Conservation (phyloP, 2,888 invertebrate genomes). For the Spatulosminthurus flaviceps region DNA sequence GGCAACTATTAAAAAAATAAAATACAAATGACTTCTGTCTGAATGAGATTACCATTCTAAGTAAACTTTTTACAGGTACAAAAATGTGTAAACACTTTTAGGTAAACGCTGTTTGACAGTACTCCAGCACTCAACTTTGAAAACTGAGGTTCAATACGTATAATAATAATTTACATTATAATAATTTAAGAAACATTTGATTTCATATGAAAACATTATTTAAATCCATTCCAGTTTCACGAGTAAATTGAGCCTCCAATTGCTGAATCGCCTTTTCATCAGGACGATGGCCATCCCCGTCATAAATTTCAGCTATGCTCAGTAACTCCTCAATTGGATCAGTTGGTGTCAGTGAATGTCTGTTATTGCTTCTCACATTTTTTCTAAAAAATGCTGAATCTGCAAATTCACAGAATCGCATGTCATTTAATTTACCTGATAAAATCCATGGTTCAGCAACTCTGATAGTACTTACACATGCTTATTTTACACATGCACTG, state of each 20-base stretch:
- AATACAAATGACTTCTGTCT: too few species aligned
- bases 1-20: too few species aligned
- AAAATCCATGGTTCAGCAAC: too few species aligned
- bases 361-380: not conserved
- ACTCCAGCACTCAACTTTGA: not conserved
- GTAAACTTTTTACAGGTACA: too few species aligned
- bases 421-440: too few species aligned
- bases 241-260: not conserved
- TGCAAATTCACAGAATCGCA: not conserved
- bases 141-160: not conserved
- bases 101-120: too few species aligned
- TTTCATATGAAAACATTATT: not conserved
- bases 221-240: not conserved
- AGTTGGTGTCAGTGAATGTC: not conserved
- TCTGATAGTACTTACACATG: too few species aligned
- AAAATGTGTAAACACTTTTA: too few species aligned
- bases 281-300: not conserved
- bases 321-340: conserved; percentile 11
- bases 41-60: too few species aligned
- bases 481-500: too few species aligned
- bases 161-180: not conserved
- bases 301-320: not conserved
- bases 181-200: not conserved
- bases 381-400: not conserved
- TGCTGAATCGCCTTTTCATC: not conserved